Percentiles rank a stretch among this genome's conserved stretches.
phyloP scores from a whole-genome alignment of 2,797 vertebrate genomes.

The Molossus molossus region DNA sequence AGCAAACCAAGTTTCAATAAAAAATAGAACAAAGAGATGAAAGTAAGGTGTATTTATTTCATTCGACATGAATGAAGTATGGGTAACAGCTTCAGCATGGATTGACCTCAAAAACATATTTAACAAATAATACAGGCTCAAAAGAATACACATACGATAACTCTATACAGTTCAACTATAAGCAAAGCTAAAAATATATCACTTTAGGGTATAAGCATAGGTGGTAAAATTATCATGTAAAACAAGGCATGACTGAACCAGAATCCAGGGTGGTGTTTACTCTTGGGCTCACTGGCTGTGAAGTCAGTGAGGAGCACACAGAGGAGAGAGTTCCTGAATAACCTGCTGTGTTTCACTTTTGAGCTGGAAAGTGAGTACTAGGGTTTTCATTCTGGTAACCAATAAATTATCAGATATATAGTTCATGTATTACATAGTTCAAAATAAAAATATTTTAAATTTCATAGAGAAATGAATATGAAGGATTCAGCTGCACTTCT shows the following conservation, averaged over 20 bases:
- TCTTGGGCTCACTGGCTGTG: neutral
- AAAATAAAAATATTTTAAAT: neutral
- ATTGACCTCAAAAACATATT: neutral
- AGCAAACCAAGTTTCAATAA: neutral
- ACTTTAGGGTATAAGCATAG: neutral
- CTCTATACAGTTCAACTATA: neutral
- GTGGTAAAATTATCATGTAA: neutral
- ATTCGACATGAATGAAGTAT: slow-evolving; percentile 12
- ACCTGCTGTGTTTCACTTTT: neutral
- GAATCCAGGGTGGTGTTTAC: neutral
- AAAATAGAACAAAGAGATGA: neutral
- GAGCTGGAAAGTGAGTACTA: neutral
- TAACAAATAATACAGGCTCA: neutral
- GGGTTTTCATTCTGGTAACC: neutral
- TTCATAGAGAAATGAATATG: slow-evolving; percentile 18
- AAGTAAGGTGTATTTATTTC: neutral
- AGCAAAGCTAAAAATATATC: neutral
- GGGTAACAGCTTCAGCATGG: neutral
- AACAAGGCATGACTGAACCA: neutral
- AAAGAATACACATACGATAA: neutral
- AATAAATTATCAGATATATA: neutral
- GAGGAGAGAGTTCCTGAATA: neutral
- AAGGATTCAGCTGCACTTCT: slow-evolving; percentile 36
- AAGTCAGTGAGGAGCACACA: neutral
- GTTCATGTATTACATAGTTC: neutral